Evolutionary conservation across 2,888 invertebrate genomes (phyloP).

Genomic region (Drosophila subquinaria): DNA sequence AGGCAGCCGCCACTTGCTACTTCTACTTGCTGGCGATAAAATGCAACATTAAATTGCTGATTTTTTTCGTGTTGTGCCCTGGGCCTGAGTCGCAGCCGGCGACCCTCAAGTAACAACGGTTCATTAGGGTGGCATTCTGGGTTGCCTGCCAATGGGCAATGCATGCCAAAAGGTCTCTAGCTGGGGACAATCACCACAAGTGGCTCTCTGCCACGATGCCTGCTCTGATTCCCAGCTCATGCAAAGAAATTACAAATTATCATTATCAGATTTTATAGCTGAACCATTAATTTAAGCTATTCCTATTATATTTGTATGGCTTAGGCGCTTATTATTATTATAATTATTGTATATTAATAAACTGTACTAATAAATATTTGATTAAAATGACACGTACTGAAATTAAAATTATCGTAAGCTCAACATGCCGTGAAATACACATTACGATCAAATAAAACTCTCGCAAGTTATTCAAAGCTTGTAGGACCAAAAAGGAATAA

Average conservation of each 20-base stretch:
- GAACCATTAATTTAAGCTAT: not conserved
- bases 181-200: conserved; percentile 50
- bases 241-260: conserved; percentile 20
- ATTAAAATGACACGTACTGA: too few relatives aligned
- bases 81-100: conserved; percentile 20
- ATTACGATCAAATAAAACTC: too few relatives aligned
- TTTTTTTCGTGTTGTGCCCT: conserved; percentile 41
- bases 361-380: too few relatives aligned
- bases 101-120: conserved; percentile 58
- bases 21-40: conserved; percentile 76
- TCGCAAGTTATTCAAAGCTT: too few relatives aligned
- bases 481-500: too few relatives aligned
- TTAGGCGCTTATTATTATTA: not conserved
- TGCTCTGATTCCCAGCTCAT: conserved; percentile 20
- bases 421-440: too few relatives aligned
- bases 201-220: conserved; percentile 30
- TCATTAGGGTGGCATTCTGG: conserved; percentile 68
- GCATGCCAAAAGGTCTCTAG: conserved; percentile 36
- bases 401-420: too few relatives aligned
- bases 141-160: conserved; percentile 31
- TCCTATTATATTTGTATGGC: not conserved
- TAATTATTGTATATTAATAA: not conserved
- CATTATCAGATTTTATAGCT: conserved; percentile 12
- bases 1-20: conserved; percentile 53
- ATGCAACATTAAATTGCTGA: conserved; percentile 84